A percentile compares a stretch with the other conserved stretches of the same genome.
Conservation (phyloP, 1,140 invertebrate genomes). For the Zaprionus nigranus region DNA sequence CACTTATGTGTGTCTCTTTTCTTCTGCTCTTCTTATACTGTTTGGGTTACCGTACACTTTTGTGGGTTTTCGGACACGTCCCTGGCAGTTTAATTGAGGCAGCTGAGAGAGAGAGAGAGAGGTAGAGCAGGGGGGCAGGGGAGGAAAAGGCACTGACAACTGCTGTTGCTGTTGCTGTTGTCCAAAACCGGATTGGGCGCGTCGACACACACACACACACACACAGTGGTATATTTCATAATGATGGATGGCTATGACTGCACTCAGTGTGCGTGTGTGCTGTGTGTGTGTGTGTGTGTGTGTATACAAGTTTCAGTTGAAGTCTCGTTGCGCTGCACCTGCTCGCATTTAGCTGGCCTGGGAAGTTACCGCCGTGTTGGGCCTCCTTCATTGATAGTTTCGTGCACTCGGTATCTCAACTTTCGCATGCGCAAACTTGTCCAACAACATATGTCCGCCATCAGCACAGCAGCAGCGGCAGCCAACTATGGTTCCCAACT, state of each 20-base stretch:
- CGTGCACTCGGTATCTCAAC: constrained; percentile 60
- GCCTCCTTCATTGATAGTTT: constrained; percentile 77
- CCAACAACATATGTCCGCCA: constrained; percentile 68
- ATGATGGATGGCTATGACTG: constrained; percentile 38
- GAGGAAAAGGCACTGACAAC: constrained; percentile 55
- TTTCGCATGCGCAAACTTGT: constrained; percentile 78
- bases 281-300: constrained; percentile 35
- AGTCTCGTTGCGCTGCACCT: constrained; percentile 61
- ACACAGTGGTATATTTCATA: constrained; percentile 73
- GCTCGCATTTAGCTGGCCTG: constrained; percentile 74
- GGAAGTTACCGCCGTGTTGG: constrained; percentile 14
- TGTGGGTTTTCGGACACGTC: constrained; percentile 72
- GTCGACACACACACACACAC: constrained; percentile 51
- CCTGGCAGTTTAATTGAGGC: constrained; percentile 74
- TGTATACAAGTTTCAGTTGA: constrained; percentile 18
- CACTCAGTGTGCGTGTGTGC: constrained; percentile 40
- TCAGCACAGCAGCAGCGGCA: not conserved
- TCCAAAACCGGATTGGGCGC: constrained; percentile 77
- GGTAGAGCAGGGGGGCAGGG: not conserved
- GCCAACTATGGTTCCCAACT: constrained; percentile 41
- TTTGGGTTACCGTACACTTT: constrained; percentile 65
- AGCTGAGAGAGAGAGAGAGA: constrained; percentile 30
- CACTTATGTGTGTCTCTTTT: constrained; percentile 18
- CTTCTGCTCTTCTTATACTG: not conserved
- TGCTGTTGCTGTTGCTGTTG: constrained; percentile 74